Evolutionary conservation across 2,888 invertebrate species (phyloP), one percentile per base, ranked within the genome.

Genomic region (Torymus aiolomorphi): DNA sequence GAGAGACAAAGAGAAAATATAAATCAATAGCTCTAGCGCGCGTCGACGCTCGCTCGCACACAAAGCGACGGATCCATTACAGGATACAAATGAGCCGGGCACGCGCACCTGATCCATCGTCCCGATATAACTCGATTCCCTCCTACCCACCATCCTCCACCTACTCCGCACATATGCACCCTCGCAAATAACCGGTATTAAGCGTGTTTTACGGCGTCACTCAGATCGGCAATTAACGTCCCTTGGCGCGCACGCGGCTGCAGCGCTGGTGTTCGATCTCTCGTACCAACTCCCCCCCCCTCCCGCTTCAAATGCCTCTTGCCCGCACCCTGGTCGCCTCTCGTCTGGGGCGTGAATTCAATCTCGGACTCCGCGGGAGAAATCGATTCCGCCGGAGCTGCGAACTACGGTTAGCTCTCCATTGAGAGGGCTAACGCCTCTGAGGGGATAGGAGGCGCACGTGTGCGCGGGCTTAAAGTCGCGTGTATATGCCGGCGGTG

Each of bases 1-100:
- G 61, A 20, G 31, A 71, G n/a, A 1, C 13, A 14, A 8, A 24
- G 57, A 10, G 49, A 54, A 5, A 49, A 52, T 70, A 70, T 49
- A 76, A 70, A 76, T 63, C 62, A 63, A 69, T 70, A 76, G 31
- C 57, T 24, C 14, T 51, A 8, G 16, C 13, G 20, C 10, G 18
- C 20, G 56, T 16, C 42, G n/a, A 56, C 18, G 31, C 74, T 42
- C 20, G 42, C 51, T 18, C 13, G 52, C n/a, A 71, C 57, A 74
- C 67, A 66, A 62, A 52, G 31, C 61, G 71, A 74, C 73, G 76
- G 65, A 82, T 82, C 80, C 79, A 83, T 82, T 82, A 80, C 80
- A 57, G 54, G 76, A 66, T 82, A 80, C 77, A 80, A 83, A 82
- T 83, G 80, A 81, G 66, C 67, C 14, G 20, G 62, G 75, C 14